Conservation (phyloP, 1,140 invertebrate genomes). For the Cecropterus lyciades region DNA sequence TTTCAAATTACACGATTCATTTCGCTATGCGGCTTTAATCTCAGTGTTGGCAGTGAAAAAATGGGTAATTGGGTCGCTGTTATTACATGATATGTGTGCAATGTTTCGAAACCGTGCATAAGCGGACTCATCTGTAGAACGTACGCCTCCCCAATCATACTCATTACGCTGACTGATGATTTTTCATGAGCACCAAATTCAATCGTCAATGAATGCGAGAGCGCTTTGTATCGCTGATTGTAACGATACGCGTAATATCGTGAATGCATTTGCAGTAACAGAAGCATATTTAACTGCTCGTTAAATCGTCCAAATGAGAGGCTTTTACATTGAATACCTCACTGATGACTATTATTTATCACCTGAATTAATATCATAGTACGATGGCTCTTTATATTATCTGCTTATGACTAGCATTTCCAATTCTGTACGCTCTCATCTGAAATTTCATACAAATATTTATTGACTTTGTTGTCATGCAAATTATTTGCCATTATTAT, state of each 20-base stretch:
- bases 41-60: constrained; percentile 58
- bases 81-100: constrained; percentile 43
- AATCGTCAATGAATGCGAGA: constrained; percentile 6
- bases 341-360: background rate
- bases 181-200: constrained; percentile 27
- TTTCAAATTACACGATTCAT: constrained; percentile 72
- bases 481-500: too few species aligned
- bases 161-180: constrained; percentile 19
- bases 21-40: constrained; percentile 57
- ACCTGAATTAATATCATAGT: background rate
- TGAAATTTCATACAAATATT: too few species aligned
- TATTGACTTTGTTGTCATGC: too few species aligned
- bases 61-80: constrained; percentile 60
- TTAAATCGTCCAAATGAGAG: constrained; percentile 4
- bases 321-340: background rate
- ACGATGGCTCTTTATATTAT: constrained; percentile 2
- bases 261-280: constrained; percentile 15
- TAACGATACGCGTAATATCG: constrained; percentile 16
- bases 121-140: constrained; percentile 1
- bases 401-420: background rate
- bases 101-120: constrained; percentile 24
- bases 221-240: constrained; percentile 20
- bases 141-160: background rate
- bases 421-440: too few species aligned
- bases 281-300: background rate